Conservation (phyloP, 2,797 vertebrate species). For the Onychomys leucogaster region DNA sequence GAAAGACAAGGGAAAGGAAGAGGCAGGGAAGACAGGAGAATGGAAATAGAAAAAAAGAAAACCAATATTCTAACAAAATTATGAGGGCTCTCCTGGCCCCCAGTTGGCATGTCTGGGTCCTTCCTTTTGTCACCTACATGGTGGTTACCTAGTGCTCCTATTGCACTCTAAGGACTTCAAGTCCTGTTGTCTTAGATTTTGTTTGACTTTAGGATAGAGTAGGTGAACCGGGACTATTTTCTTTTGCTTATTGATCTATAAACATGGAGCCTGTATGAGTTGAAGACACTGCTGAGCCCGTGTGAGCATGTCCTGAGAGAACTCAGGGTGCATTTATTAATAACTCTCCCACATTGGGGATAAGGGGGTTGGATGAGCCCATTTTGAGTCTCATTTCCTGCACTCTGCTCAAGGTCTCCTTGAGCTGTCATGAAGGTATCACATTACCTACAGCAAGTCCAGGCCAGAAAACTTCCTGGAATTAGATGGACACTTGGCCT, state of each 20-base stretch:
- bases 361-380: not conserved
- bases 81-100: not conserved
- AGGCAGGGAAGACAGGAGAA: no score
- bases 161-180: not conserved
- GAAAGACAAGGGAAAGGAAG: rapidly evolving
- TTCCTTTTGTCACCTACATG: not conserved
- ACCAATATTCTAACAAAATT: not conserved
- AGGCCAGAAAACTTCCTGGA: not conserved
- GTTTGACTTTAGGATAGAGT: not conserved
- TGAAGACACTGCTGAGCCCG: not conserved
- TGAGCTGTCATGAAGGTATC: not conserved
- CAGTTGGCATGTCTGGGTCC: not conserved
- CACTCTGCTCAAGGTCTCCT: not conserved
- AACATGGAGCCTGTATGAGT: not conserved
- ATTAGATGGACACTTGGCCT: not conserved
- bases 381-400: not conserved
- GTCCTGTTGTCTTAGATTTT: not conserved
- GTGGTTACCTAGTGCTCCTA: not conserved
- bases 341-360: not conserved
- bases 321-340: not conserved
- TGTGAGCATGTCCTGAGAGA: not conserved
- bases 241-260: not conserved
- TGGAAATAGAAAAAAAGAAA: not conserved
- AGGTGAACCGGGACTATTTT: conserved; percentile 1
- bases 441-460: not conserved